Evolutionary conservation across 1,140 invertebrate species (phyloP).

Genomic region (Drosophila arawakana): DNA sequence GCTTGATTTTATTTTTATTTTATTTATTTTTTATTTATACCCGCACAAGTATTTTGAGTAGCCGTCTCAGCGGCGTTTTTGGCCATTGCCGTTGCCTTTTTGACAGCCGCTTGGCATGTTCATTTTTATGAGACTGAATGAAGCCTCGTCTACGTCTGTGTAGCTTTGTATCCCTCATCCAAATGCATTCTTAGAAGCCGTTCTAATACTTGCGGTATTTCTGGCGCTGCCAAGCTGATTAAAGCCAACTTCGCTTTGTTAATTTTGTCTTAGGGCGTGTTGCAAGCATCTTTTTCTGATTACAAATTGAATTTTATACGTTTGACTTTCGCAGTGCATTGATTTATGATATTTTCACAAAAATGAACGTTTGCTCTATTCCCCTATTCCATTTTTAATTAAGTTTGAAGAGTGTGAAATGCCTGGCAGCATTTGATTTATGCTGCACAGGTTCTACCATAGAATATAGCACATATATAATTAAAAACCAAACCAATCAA

Average conservation of each 20-base stretch:
- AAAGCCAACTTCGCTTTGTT: conserved; percentile 35
- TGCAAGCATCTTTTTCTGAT: conserved; percentile 61
- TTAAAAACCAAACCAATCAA: conserved; percentile 47
- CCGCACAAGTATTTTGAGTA: conserved; percentile 52
- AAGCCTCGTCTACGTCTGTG: conserved; percentile 23
- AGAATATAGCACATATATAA: conserved; percentile 51
- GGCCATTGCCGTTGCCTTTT: conserved; percentile 59
- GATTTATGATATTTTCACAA: conserved; percentile 75
- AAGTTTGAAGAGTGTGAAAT: conserved; percentile 69
- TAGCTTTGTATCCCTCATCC: background rate
- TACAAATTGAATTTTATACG: conserved; percentile 81
- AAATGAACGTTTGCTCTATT: conserved; percentile 43
- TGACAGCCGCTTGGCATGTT: conserved; percentile 76
- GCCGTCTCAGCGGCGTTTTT: conserved; percentile 51
- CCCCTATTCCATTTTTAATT: conserved; percentile 61
- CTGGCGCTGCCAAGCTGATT: conserved; percentile 50
- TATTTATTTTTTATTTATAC: too few species aligned
- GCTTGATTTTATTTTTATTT: conserved; percentile 10
- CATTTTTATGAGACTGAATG: conserved; percentile 64
- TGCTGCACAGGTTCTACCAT: conserved; percentile 46
- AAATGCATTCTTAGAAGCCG: conserved; percentile 72
- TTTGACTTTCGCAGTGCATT: conserved; percentile 66
- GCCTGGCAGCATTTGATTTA: conserved; percentile 64
- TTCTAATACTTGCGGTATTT: conserved; percentile 68
- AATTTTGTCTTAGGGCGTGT: conserved; percentile 59